These are phyloP conservation scores for Xestia rhomboidea DNA, from an alignment of 2,888 invertebrate species.

Conservation along the genomic window DNA sequence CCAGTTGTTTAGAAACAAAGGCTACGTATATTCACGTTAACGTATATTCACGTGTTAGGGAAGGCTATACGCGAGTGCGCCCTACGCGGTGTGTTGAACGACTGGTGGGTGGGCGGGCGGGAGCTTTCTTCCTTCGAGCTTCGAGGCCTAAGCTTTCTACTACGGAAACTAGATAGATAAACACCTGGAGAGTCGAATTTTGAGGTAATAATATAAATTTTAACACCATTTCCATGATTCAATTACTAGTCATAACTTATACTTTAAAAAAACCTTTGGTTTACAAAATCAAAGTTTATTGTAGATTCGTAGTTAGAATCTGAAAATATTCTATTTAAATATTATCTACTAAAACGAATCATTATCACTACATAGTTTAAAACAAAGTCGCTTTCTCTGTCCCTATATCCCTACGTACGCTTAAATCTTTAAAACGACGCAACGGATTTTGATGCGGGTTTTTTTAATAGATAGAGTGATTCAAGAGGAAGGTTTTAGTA, in stretches of 20 bases:
- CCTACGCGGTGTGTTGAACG: slow-evolving; percentile 57
- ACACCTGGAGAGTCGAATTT: not conserved
- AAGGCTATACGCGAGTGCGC: slow-evolving; percentile 53
- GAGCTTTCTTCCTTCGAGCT: slow-evolving; percentile 61
- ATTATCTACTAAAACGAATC: too few species aligned
- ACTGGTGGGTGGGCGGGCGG: slow-evolving; percentile 69
- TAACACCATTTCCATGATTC: not conserved
- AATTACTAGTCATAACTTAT: not conserved
- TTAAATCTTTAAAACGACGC: too few species aligned
- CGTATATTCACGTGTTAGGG: slow-evolving; percentile 31
- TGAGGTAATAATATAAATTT: not conserved
- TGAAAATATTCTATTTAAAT: not conserved
- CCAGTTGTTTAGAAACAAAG: slow-evolving; percentile 62
- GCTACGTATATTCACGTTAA: slow-evolving; percentile 23
- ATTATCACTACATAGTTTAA: too few species aligned
- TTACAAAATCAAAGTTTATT: not conserved
- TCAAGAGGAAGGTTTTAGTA: too few species aligned
- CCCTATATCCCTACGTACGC: too few species aligned
- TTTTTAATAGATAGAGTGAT: too few species aligned
- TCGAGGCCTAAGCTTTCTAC: slow-evolving; percentile 58
- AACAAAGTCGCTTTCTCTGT: too few species aligned
- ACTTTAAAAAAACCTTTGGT: not conserved
- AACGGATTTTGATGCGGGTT: too few species aligned
- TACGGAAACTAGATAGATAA: slow-evolving; percentile 61
- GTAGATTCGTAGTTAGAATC: not conserved